Conservation (phyloP, 2,113 vertebrate genomes). For the Myotis brandtii region DNA sequence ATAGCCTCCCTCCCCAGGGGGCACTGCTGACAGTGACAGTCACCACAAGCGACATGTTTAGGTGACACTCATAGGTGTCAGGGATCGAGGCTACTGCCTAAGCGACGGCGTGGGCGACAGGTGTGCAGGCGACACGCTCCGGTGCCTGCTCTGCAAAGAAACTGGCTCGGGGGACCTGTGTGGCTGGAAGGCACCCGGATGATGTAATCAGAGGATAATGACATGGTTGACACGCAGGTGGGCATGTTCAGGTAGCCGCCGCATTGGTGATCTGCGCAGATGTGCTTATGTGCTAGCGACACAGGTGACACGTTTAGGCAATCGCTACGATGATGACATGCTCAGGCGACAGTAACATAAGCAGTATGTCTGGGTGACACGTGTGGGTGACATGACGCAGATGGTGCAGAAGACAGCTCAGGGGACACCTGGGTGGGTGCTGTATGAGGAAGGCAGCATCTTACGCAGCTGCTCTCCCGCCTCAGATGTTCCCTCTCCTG, state of each 20-base stretch:
- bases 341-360: conserved; percentile 31
- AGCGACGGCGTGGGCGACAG: not conserved
- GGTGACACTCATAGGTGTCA: not conserved
- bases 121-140: not conserved
- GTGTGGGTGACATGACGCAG: not conserved
- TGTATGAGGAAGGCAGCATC: not conserved
- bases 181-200: not conserved
- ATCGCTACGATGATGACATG: not conserved
- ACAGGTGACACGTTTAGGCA: not conserved
- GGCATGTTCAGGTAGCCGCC: fast-evolving
- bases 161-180: not conserved
- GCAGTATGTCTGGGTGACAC: not conserved
- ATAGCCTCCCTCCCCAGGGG: not conserved
- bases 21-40: not conserved
- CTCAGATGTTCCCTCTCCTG: fast-evolving
- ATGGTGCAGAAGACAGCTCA: not conserved
- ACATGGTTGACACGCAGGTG: not conserved
- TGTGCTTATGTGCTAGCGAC: not conserved
- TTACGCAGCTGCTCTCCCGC: fast-evolving
- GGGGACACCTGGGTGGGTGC: not conserved
- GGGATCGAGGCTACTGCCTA: not conserved
- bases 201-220: not conserved
- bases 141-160: not conserved
- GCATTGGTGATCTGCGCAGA: fast-evolving
- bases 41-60: not conserved